A percentile compares a stretch with the other conserved stretches of the same genome.
phyloP scores from a whole-genome alignment of 2,797 vertebrate genomes.

The Thaleichthys pacificus region DNA sequence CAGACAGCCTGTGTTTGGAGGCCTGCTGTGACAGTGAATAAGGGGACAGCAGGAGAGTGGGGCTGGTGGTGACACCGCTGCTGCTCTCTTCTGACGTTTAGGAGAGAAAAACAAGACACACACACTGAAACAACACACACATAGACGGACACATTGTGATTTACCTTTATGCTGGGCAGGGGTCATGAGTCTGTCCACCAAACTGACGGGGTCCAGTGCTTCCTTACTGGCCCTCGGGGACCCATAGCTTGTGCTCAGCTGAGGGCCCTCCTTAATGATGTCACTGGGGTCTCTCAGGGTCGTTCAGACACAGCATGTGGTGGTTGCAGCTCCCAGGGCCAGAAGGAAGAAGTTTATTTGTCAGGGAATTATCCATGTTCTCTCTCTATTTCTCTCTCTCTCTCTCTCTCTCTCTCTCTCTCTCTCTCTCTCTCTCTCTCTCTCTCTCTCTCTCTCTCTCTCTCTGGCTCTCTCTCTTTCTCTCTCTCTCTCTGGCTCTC shows the following conservation, averaged over 20 bases:
- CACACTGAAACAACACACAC: not conserved
- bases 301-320: not conserved
- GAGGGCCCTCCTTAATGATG: not conserved
- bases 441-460: conserved; percentile 29
- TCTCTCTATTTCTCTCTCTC: conserved; percentile 23
- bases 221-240: not conserved
- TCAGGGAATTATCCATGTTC: conserved; percentile 45
- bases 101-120: not conserved
- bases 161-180: not conserved
- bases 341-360: not conserved
- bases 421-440: conserved; percentile 35
- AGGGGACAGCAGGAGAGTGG: not conserved
- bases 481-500: conserved; percentile 1
- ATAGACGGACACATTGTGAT: not conserved
- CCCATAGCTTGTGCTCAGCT: not conserved
- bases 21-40: not conserved
- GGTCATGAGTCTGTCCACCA: too few species aligned
- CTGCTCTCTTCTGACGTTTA: not conserved
- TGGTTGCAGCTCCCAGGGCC: not conserved
- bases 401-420: conserved; percentile 38
- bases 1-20: conserved; percentile 6
- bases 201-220: not conserved
- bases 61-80: not conserved
- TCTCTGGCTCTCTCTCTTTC: conserved; percentile 26
- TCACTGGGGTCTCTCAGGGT: not conserved